phyloP scores from a whole-genome alignment of 2,888 invertebrate genomes.

The Temnothorax ravouxi region DNA sequence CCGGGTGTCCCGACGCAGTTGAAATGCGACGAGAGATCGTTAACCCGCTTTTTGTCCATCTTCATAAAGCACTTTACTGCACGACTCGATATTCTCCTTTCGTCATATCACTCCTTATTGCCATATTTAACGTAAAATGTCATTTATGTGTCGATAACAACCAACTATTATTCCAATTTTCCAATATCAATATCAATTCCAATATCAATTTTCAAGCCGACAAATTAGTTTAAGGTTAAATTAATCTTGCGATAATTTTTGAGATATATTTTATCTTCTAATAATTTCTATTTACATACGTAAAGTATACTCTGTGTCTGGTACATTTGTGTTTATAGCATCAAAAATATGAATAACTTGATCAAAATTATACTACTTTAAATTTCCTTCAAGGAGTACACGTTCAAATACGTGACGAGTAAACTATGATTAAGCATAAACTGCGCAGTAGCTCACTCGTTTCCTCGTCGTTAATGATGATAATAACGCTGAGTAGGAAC shows the following conservation, averaged over 20 bases:
- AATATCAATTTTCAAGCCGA: background rate
- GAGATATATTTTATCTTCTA: background rate
- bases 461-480: constrained; percentile 33
- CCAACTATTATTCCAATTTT: background rate
- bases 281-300: background rate
- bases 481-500: constrained; percentile 48
- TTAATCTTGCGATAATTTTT: background rate
- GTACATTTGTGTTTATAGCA: background rate
- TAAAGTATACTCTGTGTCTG: background rate
- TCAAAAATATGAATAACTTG: background rate
- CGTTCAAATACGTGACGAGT: background rate
- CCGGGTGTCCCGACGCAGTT: background rate
- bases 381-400: background rate
- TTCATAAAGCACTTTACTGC: constrained; percentile 25
- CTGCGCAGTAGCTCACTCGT: background rate
- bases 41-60: constrained; percentile 31
- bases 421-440: constrained; percentile 10
- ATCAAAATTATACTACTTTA: background rate
- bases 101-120: background rate
- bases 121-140: constrained; percentile 8
- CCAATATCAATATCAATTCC: too few species aligned
- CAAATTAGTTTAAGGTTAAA: background rate
- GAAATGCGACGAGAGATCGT: constrained; percentile 39
- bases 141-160: background rate
- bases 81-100: constrained; percentile 33